A percentile compares a stretch with the other conserved stretches of the same genome.
Conservation (phyloP, 2,113 vertebrate genomes). For the Anolis sagrei region DNA sequence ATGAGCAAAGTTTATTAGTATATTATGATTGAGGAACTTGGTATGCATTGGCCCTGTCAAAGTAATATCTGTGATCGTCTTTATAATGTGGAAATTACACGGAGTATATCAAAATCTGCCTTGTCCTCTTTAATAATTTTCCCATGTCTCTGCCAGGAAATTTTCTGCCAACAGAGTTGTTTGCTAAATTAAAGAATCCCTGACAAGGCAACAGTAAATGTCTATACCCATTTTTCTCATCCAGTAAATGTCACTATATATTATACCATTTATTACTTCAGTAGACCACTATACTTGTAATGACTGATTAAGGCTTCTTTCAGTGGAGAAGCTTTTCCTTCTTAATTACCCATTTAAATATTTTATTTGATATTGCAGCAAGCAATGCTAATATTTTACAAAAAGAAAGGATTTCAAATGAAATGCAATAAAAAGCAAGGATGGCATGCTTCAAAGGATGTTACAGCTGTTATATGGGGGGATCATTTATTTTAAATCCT, state of each 20-base stretch:
- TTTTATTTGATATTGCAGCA: constrained; percentile 24
- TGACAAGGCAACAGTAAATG: constrained; percentile 30
- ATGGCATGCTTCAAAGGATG: constrained; percentile 10
- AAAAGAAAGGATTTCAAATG: constrained; percentile 33
- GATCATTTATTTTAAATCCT: not conserved
- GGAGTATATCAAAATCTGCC: not conserved
- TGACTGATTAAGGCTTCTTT: constrained; percentile 41
- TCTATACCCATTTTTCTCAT: constrained; percentile 6
- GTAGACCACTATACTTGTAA: constrained; percentile 15
- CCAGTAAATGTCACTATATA: constrained; percentile 17
- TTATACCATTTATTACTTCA: constrained; percentile 36
- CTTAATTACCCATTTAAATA: constrained; percentile 36
- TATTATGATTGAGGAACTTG: not conserved
- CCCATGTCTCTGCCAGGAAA: constrained; percentile 10
- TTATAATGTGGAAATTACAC: constrained; percentile 21
- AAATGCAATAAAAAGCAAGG: constrained; percentile 30
- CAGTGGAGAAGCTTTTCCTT: not conserved
- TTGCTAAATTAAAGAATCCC: constrained; percentile 28
- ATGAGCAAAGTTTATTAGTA: not conserved
- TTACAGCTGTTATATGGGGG: constrained; percentile 7
- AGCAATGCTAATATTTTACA: constrained; percentile 22
- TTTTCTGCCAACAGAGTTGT: constrained; percentile 45
- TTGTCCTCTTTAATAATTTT: constrained; percentile 9
- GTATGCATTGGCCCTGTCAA: not conserved
- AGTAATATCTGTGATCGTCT: constrained; percentile 1